A percentile compares a stretch with the other conserved stretches of the same genome.
These are phyloP conservation scores for Schizopygopsis pylzovi DNA, from an alignment of 2,797 vertebrate species.

Conservation along the genomic window DNA sequence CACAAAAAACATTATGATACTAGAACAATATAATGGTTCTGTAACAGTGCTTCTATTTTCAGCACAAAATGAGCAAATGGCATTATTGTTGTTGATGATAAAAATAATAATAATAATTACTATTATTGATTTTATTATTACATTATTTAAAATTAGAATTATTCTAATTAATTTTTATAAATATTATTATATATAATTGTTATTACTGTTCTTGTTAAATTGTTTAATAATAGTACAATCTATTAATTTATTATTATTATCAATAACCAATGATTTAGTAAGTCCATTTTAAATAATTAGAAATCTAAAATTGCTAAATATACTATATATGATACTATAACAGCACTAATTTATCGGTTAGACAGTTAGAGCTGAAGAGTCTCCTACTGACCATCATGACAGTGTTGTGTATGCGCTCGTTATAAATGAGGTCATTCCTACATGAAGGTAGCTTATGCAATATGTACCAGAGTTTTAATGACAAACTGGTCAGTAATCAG, in stretches of 20 bases:
- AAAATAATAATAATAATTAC: not conserved
- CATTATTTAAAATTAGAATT: not conserved
- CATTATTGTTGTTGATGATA: not conserved
- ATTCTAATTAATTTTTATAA: not conserved
- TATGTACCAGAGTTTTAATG: not conserved
- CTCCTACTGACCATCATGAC: not conserved
- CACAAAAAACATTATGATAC: not conserved
- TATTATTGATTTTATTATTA: not conserved
- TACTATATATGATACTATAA: not conserved
- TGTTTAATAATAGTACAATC: not conserved
- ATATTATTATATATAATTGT: not conserved
- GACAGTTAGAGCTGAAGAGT: not conserved
- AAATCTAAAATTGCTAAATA: not conserved
- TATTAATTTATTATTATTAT: not conserved
- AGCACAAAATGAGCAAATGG: not conserved
- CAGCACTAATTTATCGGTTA: not conserved
- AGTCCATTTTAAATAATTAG: not conserved
- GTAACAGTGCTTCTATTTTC: not conserved
- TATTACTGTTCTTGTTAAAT: not conserved
- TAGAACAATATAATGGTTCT: not conserved
- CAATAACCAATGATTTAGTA: not conserved
- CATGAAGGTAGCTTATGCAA: not conserved
- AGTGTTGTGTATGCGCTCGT: not conserved
- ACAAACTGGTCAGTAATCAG: not conserved
- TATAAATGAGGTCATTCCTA: not conserved